These are phyloP conservation scores for Tricholaema leucomelas DNA, from an alignment of 2,113 vertebrate species.

Conservation along the genomic window DNA sequence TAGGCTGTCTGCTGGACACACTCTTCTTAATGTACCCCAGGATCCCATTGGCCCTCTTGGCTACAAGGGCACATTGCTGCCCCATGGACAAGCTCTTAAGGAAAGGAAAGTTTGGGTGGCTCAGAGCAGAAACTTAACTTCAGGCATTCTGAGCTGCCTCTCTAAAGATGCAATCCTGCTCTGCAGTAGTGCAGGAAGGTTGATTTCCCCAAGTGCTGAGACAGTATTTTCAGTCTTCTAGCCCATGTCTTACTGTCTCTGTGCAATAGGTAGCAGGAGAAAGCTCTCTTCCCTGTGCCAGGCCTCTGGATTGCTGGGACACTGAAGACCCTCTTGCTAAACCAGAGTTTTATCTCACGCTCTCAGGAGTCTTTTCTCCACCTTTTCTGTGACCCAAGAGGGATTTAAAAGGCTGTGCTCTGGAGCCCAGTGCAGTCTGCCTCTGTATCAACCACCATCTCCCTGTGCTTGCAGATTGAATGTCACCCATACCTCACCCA, in stretches of 20 bases:
- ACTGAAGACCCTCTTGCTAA: background rate
- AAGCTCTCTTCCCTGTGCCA: background rate
- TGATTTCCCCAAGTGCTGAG: background rate
- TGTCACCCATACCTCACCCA: slow-evolving; percentile 92
- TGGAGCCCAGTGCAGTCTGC: background rate
- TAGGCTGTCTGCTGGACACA: too few species aligned
- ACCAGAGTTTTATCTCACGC: background rate
- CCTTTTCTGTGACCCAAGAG: background rate
- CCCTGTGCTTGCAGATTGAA: slow-evolving; percentile 78
- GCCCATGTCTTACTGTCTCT: background rate
- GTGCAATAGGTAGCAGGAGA: background rate
- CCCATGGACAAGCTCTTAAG: background rate
- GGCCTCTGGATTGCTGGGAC: background rate
- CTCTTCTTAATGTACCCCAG: too few species aligned
- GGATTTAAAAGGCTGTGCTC: background rate
- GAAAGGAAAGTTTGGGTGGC: background rate
- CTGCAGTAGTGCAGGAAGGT: background rate
- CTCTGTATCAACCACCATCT: background rate
- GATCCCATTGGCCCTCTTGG: too few species aligned
- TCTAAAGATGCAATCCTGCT: background rate
- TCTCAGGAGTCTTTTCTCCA: background rate
- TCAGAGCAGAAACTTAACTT: background rate
- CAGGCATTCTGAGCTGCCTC: background rate
- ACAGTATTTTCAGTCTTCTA: background rate
- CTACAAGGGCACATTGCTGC: too few species aligned